Percentiles rank a stretch among this genome's conserved stretches.
phyloP scores from a whole-genome alignment of 2,113 vertebrate genomes.

The Madoqua kirkii region DNA sequence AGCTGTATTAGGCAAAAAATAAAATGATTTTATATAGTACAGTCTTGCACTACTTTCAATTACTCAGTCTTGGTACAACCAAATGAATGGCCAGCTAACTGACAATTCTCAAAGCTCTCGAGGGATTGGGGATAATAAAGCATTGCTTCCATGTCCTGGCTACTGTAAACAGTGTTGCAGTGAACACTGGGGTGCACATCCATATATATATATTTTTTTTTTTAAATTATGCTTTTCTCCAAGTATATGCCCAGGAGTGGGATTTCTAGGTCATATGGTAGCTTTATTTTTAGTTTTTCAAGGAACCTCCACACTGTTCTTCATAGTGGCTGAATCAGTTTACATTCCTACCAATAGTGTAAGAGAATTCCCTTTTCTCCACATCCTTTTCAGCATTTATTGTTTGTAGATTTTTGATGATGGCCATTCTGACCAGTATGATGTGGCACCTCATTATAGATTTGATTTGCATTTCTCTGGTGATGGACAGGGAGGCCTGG shows the following conservation, averaged over 20 bases:
- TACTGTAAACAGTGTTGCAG: neutral
- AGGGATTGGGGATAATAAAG: neutral
- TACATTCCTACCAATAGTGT: neutral
- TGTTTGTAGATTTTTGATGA: neutral
- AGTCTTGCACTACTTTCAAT: slow-evolving; percentile 66
- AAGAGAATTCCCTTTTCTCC: neutral
- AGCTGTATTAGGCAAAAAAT: slow-evolving; percentile 63
- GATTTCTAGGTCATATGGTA: neutral
- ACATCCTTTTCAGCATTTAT: neutral
- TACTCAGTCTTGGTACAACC: slow-evolving; percentile 69
- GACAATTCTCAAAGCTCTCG: slow-evolving; percentile 30
- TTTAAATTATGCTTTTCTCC: neutral
- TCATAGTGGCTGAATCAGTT: neutral
- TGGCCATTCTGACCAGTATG: neutral
- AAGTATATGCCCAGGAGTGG: neutral
- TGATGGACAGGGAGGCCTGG: neutral
- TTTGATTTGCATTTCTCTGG: neutral
- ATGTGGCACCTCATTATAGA: neutral
- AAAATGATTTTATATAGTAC: slow-evolving; percentile 69
- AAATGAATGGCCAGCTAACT: slow-evolving; percentile 58
- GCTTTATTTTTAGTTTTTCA: neutral
- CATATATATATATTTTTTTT: neutral
- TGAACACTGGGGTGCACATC: neutral
- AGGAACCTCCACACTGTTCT: neutral
- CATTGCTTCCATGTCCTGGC: neutral